phyloP scores from a whole-genome alignment of 2,797 vertebrate genomes.

The Xenentodon cancila region DNA sequence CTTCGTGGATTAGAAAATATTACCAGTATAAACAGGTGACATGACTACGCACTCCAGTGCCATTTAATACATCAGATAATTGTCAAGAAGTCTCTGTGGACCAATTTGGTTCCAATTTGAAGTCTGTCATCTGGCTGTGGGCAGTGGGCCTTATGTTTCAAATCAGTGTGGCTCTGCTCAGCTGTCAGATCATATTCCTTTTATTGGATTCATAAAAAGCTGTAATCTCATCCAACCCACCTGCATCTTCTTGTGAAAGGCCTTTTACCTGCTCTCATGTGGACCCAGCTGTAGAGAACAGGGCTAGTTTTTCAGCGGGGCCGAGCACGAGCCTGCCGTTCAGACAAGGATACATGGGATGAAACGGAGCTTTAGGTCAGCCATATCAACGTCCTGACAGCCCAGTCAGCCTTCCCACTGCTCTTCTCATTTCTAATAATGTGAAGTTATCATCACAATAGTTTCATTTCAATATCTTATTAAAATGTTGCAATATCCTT shows the following conservation, averaged over 20 bases:
- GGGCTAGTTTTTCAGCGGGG: too few species aligned
- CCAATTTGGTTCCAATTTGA: slow-evolving; percentile 15
- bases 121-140: slow-evolving; percentile 17
- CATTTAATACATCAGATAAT: neutral
- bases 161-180: slow-evolving; percentile 36
- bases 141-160: slow-evolving; percentile 24
- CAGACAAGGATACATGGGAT: neutral
- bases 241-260: slow-evolving; percentile 38
- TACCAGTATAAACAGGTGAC: neutral
- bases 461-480: too few species aligned
- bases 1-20: too few species aligned
- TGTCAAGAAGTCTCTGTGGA: neutral
- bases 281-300: slow-evolving; percentile 1
- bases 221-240: slow-evolving; percentile 43
- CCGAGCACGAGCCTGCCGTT: slow-evolving; percentile 1
- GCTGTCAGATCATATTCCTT: slow-evolving; percentile 49
- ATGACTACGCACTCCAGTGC: neutral
- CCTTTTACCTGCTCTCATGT: slow-evolving; percentile 17
- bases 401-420: too few species aligned
- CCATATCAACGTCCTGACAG: too few species aligned
- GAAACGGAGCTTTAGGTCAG: too few species aligned
- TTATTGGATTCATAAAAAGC: slow-evolving; percentile 45
- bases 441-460: too few species aligned
- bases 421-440: too few species aligned
- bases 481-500: too few species aligned